Evolutionary conservation across 2,113 vertebrate genomes (phyloP).

Genomic region (Podiceps cristatus): DNA sequence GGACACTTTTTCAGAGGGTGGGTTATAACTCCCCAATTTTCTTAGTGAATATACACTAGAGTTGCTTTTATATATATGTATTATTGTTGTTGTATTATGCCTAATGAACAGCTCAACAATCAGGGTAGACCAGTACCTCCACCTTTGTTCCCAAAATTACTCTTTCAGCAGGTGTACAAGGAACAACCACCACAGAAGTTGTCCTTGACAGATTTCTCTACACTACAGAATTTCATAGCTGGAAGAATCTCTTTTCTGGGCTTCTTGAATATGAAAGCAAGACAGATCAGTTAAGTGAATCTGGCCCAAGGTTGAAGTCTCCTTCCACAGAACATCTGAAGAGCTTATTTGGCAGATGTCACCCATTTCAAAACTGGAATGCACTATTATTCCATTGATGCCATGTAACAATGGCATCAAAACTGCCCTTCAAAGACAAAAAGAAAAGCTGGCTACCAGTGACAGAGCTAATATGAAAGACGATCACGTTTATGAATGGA

Average conservation of each 20-base stretch:
- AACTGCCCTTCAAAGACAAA: neutral
- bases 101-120: neutral
- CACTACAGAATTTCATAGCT: neutral
- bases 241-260: neutral
- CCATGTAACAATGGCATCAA: neutral
- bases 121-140: neutral
- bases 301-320: neutral
- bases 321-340: neutral
- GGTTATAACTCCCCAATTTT: neutral
- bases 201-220: neutral
- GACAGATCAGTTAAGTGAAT: neutral
- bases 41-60: neutral
- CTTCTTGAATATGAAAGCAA: neutral
- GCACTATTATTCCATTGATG: neutral
- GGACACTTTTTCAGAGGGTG: neutral
- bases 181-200: neutral
- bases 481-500: fast-evolving
- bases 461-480: neutral
- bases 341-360: neutral
- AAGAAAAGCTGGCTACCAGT: neutral
- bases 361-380: neutral
- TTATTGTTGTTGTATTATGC: neutral
- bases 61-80: neutral
- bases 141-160: neutral
- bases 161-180: neutral